Percentiles rank a stretch among this genome's conserved stretches.
These are phyloP conservation scores for Troglohyphantes excavatus DNA, from an alignment of 2,888 invertebrate genomes.

Conservation along the genomic window DNA sequence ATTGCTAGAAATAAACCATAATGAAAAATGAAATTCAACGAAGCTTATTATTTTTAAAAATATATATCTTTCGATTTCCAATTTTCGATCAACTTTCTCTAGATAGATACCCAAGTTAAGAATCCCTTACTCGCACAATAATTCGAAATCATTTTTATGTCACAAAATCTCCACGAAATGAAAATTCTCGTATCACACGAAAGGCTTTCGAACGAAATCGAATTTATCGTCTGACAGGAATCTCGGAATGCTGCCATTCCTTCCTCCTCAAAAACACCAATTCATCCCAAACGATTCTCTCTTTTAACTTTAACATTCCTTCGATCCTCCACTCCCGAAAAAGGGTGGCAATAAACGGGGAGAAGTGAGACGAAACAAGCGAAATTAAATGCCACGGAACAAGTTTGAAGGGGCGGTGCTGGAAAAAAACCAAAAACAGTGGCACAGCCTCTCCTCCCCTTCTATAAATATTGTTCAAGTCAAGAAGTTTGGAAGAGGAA, in stretches of 20 bases:
- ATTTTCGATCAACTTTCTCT: too few species aligned
- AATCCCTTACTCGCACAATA: too few species aligned
- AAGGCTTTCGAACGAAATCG: neutral
- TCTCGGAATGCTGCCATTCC: neutral
- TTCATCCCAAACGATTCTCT: neutral
- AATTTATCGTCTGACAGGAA: conserved; percentile 1
- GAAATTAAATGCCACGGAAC: neutral
- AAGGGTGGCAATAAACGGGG: neutral
- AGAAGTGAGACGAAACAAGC: neutral
- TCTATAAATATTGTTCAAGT: neutral
- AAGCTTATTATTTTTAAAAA: too few species aligned
- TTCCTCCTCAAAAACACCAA: neutral
- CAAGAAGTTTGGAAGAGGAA: neutral
- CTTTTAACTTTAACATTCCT: neutral
- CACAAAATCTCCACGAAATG: neutral
- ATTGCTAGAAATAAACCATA: too few species aligned
- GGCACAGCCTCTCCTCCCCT: too few species aligned
- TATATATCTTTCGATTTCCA: too few species aligned
- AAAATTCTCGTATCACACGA: neutral
- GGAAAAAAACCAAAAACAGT: neutral
- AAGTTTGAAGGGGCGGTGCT: neutral
- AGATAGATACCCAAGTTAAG: too few species aligned
- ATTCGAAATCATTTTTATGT: too few species aligned
- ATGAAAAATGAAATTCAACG: too few species aligned
- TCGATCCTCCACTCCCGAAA: neutral